phyloP scores from a whole-genome alignment of 2,113 vertebrate genomes.

The Toxostoma redivivum region DNA sequence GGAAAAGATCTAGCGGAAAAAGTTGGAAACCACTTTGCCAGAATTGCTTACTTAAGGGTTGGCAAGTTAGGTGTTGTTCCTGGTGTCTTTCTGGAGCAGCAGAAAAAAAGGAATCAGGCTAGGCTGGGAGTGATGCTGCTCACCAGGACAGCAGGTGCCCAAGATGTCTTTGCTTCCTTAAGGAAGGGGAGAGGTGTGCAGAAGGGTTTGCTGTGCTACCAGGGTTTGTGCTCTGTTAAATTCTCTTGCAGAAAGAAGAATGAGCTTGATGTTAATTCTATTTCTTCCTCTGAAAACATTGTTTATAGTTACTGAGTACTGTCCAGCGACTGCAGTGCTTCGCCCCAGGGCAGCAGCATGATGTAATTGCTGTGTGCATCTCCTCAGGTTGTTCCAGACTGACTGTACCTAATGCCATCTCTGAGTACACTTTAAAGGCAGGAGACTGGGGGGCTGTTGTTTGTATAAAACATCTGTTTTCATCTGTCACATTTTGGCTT shows the following conservation, averaged over 20 bases:
- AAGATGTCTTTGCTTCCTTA: neutral
- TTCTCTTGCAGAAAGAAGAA: neutral
- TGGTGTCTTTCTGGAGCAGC: neutral
- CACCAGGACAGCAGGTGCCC: neutral
- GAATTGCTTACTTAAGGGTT: neutral
- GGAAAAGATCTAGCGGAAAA: neutral
- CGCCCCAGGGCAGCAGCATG: neutral
- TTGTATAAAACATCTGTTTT: neutral
- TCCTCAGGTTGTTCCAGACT: neutral
- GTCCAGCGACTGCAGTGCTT: neutral
- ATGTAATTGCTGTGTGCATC: conserved; percentile 3
- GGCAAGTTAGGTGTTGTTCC: neutral
- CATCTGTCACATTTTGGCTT: neutral
- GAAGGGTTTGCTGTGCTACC: neutral
- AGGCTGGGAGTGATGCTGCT: neutral
- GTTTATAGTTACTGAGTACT: neutral
- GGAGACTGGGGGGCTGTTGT: neutral
- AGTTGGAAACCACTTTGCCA: neutral
- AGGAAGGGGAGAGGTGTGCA: neutral
- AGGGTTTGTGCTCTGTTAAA: neutral
- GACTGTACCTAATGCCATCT: neutral
- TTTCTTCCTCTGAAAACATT: neutral
- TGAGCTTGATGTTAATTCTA: neutral
- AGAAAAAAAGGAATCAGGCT: neutral
- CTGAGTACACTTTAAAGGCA: neutral